These are phyloP conservation scores for Bubo scandiacus DNA, from an alignment of 2,113 vertebrate species.

Conservation along the genomic window DNA sequence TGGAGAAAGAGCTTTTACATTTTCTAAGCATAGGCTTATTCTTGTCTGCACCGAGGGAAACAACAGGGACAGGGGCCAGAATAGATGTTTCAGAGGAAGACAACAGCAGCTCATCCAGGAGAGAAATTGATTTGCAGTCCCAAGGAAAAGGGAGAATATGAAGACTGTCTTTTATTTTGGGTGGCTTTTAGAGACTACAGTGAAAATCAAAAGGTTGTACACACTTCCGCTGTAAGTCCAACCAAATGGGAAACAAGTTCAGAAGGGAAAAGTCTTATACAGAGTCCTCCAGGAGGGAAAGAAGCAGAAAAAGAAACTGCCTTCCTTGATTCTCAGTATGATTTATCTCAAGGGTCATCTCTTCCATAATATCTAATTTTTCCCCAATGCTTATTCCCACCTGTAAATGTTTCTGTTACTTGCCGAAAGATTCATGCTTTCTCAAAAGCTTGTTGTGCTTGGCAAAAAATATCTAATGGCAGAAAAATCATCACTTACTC, in stretches of 20 bases:
- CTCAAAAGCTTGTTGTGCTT: constrained; percentile 53
- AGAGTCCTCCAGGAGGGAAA: constrained; percentile 1
- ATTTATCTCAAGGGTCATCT: constrained; percentile 34
- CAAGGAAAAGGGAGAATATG: neutral
- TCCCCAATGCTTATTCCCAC: constrained; percentile 33
- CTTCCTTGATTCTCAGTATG: constrained; percentile 25
- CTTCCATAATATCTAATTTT: constrained; percentile 57
- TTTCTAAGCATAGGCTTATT: neutral
- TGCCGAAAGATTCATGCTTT: constrained; percentile 45
- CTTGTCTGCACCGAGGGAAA: neutral
- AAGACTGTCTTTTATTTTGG: neutral
- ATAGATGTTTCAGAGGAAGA: neutral
- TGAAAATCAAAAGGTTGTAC: neutral
- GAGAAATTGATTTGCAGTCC: neutral
- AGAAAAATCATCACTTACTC: constrained; percentile 64
- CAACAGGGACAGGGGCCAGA: neutral
- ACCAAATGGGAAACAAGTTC: neutral
- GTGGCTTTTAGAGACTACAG: neutral
- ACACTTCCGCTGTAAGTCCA: neutral
- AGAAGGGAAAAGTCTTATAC: neutral
- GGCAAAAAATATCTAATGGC: constrained; percentile 51
- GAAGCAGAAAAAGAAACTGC: neutral
- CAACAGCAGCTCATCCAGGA: neutral
- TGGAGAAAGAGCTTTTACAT: neutral
- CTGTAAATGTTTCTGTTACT: constrained; percentile 46